Percentiles rank a stretch among this genome's conserved stretches.
Conservation (phyloP, 2,888 invertebrate genomes). For the Cantharis flavilabris region DNA sequence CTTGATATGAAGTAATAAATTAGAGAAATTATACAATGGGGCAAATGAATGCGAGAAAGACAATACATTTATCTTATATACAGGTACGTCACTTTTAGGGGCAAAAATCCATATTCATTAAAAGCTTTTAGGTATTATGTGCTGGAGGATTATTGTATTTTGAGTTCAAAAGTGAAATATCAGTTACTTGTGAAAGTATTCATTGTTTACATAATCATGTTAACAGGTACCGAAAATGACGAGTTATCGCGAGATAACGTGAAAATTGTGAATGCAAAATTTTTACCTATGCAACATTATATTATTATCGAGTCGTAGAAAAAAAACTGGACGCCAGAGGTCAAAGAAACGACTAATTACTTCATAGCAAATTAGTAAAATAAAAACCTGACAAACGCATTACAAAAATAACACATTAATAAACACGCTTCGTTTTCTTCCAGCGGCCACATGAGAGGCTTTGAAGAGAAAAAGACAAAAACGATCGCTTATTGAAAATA, state of each 20-base stretch:
- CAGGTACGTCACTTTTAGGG: conserved; percentile 30
- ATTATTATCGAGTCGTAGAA: too few species aligned
- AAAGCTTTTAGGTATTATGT: conserved; percentile 31
- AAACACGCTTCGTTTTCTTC: not conserved
- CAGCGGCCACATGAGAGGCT: not conserved
- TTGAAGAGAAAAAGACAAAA: not conserved
- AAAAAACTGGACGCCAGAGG: conserved; percentile 4
- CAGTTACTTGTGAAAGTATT: conserved; percentile 13
- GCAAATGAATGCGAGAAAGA: conserved; percentile 43
- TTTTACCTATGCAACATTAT: too few species aligned
- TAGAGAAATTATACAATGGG: conserved; percentile 45
- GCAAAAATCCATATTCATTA: conserved; percentile 36
- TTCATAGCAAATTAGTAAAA: conserved; percentile 9
- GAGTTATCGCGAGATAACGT: not conserved
- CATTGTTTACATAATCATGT: conserved; percentile 2
- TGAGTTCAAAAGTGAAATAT: conserved; percentile 22
- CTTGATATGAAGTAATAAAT: conserved; percentile 46
- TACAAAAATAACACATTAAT: conserved; percentile 18
- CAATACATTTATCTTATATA: conserved; percentile 43
- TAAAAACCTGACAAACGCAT: not conserved
- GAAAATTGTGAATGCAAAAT: not conserved
- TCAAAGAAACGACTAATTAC: conserved; percentile 30
- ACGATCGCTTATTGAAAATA: conserved; percentile 16
- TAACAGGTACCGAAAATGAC: not conserved
- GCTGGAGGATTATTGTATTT: conserved; percentile 24